phyloP scores from a whole-genome alignment of 2,797 vertebrate genomes.

The Urosaurus nigricauda region DNA sequence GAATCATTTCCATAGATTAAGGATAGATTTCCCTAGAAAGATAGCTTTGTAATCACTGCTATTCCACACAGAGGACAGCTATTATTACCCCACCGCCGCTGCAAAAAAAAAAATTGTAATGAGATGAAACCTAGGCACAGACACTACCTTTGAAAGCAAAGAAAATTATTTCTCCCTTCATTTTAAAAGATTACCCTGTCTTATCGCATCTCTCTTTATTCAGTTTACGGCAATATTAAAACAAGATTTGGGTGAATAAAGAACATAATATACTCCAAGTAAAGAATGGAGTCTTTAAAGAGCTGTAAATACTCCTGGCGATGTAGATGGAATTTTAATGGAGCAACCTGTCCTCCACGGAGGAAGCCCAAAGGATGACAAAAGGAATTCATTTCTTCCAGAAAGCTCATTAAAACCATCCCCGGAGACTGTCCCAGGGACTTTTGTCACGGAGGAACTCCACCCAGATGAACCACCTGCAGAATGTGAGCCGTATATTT shows the following conservation, averaged over 20 bases:
- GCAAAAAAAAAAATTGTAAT: conserved; percentile 64
- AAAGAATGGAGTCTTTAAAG: conserved; percentile 67
- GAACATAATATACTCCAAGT: conserved; percentile 72
- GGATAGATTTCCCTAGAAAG: conserved; percentile 39
- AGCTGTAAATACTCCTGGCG: conserved; percentile 66
- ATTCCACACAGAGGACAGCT: conserved; percentile 57
- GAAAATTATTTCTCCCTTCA: conserved; percentile 73
- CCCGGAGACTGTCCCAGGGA: neutral
- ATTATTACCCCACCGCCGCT: neutral
- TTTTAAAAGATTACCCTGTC: conserved; percentile 72
- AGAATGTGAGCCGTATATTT: neutral
- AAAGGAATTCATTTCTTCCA: conserved; percentile 53
- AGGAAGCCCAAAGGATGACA: conserved; percentile 40
- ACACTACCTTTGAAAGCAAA: conserved; percentile 64
- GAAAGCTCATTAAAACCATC: conserved; percentile 43
- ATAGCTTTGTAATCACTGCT: conserved; percentile 70
- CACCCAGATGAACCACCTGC: neutral
- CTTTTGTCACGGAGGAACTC: neutral
- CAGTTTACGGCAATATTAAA: conserved; percentile 77
- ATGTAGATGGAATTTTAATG: conserved; percentile 74
- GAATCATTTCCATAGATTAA: conserved; percentile 67
- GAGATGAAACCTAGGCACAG: conserved; percentile 69
- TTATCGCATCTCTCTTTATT: conserved; percentile 76
- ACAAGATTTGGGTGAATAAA: conserved; percentile 77
- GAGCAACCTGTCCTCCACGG: conserved; percentile 49